Base-by-base conservation (phyloP, 2,888 invertebrate species). In the Nineta flava region DNA sequence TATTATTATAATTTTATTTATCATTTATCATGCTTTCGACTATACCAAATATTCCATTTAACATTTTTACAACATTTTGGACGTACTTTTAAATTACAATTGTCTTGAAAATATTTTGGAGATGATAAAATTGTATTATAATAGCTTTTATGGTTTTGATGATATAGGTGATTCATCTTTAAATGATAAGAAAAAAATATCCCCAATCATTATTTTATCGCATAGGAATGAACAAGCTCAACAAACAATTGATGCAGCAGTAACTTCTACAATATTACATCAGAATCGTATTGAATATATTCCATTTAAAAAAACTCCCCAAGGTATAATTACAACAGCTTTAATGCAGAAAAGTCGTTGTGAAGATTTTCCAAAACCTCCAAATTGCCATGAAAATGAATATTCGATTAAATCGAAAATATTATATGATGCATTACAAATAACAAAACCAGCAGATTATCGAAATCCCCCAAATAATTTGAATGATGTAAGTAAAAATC, bases 11-110 rank as follows among this genome's bases (percentile, higher is more conserved):
- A n/a, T n/a, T n/a, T n/a, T n/a, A n/a, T n/a, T n/a, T n/a, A n/a
- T n/a, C n/a, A n/a, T n/a, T n/a, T n/a, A 3, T 70, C 66, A 5
- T 32, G 44, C n/a, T 45, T 44, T 35, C 32, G 17, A 19, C 35
- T 45, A 17, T 49, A 49, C 49, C 44, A 49, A 10, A 41, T 31
- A 40, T 41, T 31, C 21, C 21, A 19, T n/a, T 40, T 31, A 15
- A 19, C 41, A 13, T 40, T 41, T 41, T 48, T 5, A 26, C 7
- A 7, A 26, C 6, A 26, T 26, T 26, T 26, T 26, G 26, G 4
- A 26, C 4, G 26, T 2, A 3, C 26, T 26, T 26, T 26, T 6
- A 26, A 7, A 26, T 26, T 26, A 26, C 26, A 26, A 26, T 26
- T 26, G 2, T 26, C 26, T 7, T 3, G 6, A 7, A 19, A 42